A percentile compares a stretch with the other conserved stretches of the same genome.
Evolutionary conservation across 2,888 invertebrate genomes (phyloP).

Genomic region (Arge pagana): DNA sequence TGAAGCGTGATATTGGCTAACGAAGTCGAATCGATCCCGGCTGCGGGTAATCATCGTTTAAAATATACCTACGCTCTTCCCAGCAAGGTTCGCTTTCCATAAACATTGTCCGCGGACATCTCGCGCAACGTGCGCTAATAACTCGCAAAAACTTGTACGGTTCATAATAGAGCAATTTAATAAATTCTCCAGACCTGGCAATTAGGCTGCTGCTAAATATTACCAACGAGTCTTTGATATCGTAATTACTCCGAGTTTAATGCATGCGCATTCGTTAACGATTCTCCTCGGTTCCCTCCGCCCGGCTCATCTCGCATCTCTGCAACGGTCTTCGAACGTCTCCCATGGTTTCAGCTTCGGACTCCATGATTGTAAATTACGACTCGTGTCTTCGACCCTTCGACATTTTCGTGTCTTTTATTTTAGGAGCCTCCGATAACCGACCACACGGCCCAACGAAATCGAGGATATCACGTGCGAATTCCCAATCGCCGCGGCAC

Average conservation of each 20-base stretch:
- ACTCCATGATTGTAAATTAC: slow-evolving; percentile 38
- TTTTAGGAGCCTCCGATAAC: no score
- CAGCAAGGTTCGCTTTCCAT: slow-evolving; percentile 39
- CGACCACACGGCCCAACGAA: no score
- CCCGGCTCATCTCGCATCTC: neutral
- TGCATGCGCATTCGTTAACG: slow-evolving; percentile 37
- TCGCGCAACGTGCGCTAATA: slow-evolving; percentile 27
- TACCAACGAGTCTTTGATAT: slow-evolving; percentile 41
- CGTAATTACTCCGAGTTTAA: slow-evolving; percentile 40
- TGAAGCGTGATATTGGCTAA: neutral
- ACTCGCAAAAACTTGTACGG: slow-evolving; percentile 9
- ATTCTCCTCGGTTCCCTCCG: slow-evolving; percentile 7
- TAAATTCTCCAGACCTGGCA: slow-evolving; percentile 43
- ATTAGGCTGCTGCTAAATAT: slow-evolving; percentile 42
- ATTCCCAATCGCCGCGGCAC: no score
- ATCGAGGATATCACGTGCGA: no score
- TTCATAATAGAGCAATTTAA: slow-evolving; percentile 48
- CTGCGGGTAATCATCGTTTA: slow-evolving; percentile 33
- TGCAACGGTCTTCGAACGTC: neutral
- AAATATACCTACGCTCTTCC: slow-evolving; percentile 36
- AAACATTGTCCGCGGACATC: slow-evolving; percentile 34
- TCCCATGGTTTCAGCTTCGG: neutral
- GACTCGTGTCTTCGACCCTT: no score
- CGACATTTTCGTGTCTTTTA: no score
- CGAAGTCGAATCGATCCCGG: no score